A percentile compares a stretch with the other conserved stretches of the same genome.
Conservation (phyloP, 1,140 invertebrate species). For the Melipona quadrifasciata region DNA sequence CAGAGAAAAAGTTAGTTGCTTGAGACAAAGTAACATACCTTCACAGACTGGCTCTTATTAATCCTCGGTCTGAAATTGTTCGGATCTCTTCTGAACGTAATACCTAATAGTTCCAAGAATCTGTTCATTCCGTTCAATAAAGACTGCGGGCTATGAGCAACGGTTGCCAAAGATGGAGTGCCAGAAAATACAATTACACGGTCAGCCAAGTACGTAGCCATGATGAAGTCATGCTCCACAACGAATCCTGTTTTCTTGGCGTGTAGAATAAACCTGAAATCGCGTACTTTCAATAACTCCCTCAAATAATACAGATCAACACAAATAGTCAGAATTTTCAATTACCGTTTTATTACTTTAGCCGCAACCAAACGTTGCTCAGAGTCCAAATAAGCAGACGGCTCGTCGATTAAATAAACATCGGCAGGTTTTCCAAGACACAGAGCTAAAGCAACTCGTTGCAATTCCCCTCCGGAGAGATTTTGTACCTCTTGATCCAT, state of each 20-base stretch:
- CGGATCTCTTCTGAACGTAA: conserved; percentile 99
- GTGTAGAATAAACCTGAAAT: conserved; percentile 96
- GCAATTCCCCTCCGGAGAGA: conserved; percentile 99
- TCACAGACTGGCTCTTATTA: conserved; percentile 98
- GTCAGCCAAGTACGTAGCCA: conserved; percentile 99
- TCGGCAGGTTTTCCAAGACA: conserved; percentile 99
- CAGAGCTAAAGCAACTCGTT: conserved; percentile 96
- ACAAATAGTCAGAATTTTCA: conserved; percentile 33
- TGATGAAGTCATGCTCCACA: conserved; percentile 99
- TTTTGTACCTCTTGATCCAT: conserved; percentile 99
- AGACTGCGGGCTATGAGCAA: conserved; percentile 95
- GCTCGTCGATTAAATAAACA: conserved; percentile 99
- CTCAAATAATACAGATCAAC: not conserved
- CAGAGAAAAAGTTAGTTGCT: not conserved
- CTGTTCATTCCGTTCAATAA: conserved; percentile 98
- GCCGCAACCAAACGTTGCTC: conserved; percentile 99
- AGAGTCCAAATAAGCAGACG: conserved; percentile 99
- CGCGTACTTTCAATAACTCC: not conserved
- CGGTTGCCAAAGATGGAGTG: conserved; percentile 92
- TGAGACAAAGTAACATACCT: conserved; percentile 83
- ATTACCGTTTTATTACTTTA: conserved; percentile 98
- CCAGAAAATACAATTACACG: conserved; percentile 99
- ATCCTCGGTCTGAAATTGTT: conserved; percentile 99
- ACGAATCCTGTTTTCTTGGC: conserved; percentile 99
- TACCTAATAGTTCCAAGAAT: conserved; percentile 97